Base-by-base conservation (phyloP, 2,113 vertebrate species). In the Muntiacus muntjak region DNA sequence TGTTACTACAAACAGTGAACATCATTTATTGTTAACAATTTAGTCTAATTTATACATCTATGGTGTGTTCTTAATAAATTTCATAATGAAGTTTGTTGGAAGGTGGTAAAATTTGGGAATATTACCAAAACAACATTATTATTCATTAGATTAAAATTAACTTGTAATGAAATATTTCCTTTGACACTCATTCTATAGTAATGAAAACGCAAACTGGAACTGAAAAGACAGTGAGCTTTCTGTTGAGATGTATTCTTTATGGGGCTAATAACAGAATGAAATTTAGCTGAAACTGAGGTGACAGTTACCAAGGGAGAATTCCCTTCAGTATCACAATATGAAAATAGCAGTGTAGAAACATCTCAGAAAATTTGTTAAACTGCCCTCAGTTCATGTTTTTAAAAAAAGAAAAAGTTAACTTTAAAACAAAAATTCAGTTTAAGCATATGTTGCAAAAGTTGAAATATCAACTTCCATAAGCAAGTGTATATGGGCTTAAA, bases 101-200 rank as follows among this genome's bases (percentile, higher is more conserved):
- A 93, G 57, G n/a, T 95, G n/a, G 21, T 94, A 7, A 43, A 5
- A 79, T 95, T 92, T 8, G 43, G 12, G 43, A 8, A 79, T 95
- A 78, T 11, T 86, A 36, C 50, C 54, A 95, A 95, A 96, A 89
- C 54, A 89, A 25, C 25, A 89, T 97, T 93, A 90, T 97, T 96
- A 95, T 96, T 98, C 17, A 96, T 50, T 95, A 92, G 23, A 57
- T 87, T 95, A 91, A 97, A 97, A 67, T 95, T 84, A 94, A 82
- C 26, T 97, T 97, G 19, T 96, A 97, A 91, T 97, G 6, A 57
- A 86, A 95, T 89, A 92, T 62, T 97, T 97, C 40, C 47, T 93
- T 96, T 93, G n/a, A 94, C 84, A 95, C 85, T 79, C n/a, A 89
- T 26, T 55, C 14, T 60, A 36, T 93, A 93, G n/a, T 91, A 89